A percentile compares a stretch with the other conserved stretches of the same genome.
Evolutionary conservation across 2,113 vertebrate genomes (phyloP).

Genomic region (Oryzias curvinotus): DNA sequence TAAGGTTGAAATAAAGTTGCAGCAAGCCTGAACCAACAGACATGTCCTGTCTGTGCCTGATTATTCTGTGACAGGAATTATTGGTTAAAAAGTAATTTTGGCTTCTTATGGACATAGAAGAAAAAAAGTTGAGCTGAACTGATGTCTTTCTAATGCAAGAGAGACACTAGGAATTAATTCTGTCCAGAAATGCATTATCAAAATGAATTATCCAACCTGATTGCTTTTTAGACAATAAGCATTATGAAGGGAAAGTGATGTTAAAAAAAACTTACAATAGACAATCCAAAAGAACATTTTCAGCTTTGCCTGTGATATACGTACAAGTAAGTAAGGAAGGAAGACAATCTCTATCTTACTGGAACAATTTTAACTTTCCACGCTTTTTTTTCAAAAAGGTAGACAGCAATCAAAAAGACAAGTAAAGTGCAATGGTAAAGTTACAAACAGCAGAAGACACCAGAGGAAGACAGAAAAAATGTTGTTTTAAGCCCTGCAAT

Average conservation of each 20-base stretch:
- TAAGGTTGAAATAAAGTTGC: too few species aligned
- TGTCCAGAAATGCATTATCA: conserved; percentile 51
- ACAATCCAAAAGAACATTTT: conserved; percentile 45
- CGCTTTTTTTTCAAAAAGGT: conserved; percentile 9
- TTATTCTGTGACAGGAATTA: conserved; percentile 60
- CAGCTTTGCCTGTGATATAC: conserved; percentile 18
- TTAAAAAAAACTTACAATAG: conserved; percentile 44
- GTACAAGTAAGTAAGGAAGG: conserved; percentile 14
- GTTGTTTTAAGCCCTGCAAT: conserved; percentile 47
- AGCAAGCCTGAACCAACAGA: neutral
- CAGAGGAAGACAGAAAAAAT: conserved; percentile 19
- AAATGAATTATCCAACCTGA: conserved; percentile 64
- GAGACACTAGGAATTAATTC: conserved; percentile 34
- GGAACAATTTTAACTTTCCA: conserved; percentile 36
- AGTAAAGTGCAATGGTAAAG: neutral
- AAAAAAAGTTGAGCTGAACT: conserved; percentile 59
- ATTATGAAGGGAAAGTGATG: conserved; percentile 61
- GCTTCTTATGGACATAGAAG: conserved; percentile 70
- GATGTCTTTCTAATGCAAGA: conserved; percentile 62
- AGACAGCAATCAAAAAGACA: conserved; percentile 9
- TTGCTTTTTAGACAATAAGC: conserved; percentile 72
- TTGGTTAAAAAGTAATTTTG: conserved; percentile 75
- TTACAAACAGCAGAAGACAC: conserved; percentile 21
- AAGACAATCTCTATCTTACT: conserved; percentile 33
- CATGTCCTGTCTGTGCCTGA: conserved; percentile 67